Base-by-base conservation (phyloP, 2,888 invertebrate genomes). In the Trypoxylon attenuatum region DNA sequence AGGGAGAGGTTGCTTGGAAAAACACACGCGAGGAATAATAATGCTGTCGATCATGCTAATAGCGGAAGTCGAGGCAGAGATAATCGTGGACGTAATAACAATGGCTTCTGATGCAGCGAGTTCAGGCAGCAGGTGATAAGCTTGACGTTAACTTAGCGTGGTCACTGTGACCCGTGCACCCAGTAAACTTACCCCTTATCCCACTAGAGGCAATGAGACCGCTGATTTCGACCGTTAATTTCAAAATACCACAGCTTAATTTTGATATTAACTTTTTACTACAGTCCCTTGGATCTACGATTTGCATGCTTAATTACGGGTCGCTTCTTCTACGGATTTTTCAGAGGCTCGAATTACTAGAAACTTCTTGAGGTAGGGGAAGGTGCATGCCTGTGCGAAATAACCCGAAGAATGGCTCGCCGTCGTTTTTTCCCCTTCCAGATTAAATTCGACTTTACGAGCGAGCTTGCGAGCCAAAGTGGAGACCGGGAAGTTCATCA, bases 371-470 rank as follows among this genome's bases (percentile, higher is more conserved):
- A 33, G 13, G 25, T 43, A 39, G 29, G n/a, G n/a, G 1, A 33
- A 4, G 5, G 33, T 5, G 59, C 38, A 50, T 59, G 45, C 43
- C 46, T 38, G 33, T 19, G 51, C 49, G 51, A 56, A 55, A 46
- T 68, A 71, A 69, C 49, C 58, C 55, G 57, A 55, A 66, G 64
- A 65, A 68, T 69, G 72, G 62, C 39, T 55, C 29, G 45, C 23
- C 38, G 43, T 49, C 27, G 67, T 77, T 77, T 75, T 75, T 73
- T 64, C 51, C 46, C 15, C 50, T 57, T 60, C 47, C 73, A 79
- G 78, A 84, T 85, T 82, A 83, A 84, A 82, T 80, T 80, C 79
- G 81, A 83, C 79, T 84, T 84, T 84, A 84, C 82, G 84, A 83
- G 82, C 80, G 67, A 81, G 76, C 77, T 82, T 80, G 76, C 76